Evolutionary conservation across 2,113 vertebrate species (phyloP).

Genomic region (Dipodomys stephensi): DNA sequence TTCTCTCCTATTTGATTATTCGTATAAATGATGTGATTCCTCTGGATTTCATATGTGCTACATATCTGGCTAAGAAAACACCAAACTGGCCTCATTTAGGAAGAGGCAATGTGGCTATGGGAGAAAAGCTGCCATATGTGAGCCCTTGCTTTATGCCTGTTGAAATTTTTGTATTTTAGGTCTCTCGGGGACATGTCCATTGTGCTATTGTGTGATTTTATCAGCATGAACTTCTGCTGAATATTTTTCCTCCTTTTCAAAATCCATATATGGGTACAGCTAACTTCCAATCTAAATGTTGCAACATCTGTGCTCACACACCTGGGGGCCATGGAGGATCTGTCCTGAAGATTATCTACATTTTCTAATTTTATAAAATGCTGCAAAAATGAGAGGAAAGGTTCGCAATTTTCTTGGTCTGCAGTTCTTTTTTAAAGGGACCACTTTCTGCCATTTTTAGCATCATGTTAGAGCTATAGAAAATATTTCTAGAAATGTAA

Average conservation of each 20-base stretch:
- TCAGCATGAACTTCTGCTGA: constrained; percentile 77
- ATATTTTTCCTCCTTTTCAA: constrained; percentile 73
- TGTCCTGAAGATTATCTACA: constrained; percentile 44
- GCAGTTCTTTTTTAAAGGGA: constrained; percentile 47
- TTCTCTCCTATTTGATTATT: constrained; percentile 20
- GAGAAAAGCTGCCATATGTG: constrained; percentile 66
- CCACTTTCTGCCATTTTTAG: constrained; percentile 22
- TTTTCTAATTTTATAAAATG: constrained; percentile 68
- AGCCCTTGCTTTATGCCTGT: constrained; percentile 56
- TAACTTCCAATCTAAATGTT: constrained; percentile 63
- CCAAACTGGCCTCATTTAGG: constrained; percentile 72
- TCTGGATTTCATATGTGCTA: not conserved
- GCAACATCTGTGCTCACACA: constrained; percentile 55
- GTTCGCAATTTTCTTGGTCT: constrained; percentile 28
- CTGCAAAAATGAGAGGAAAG: constrained; percentile 46
- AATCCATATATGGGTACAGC: constrained; percentile 48
- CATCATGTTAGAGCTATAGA: constrained; percentile 14
- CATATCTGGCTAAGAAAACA: constrained; percentile 71
- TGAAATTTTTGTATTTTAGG: constrained; percentile 66
- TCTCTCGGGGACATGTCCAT: constrained; percentile 69
- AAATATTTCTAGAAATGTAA: not conserved
- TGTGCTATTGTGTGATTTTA: constrained; percentile 80
- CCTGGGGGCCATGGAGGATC: constrained; percentile 66
- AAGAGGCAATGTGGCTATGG: constrained; percentile 18
- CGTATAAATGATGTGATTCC: constrained; percentile 63